Evolutionary conservation across 2,113 vertebrate genomes (phyloP).

Genomic region (Lichenostomus cassidix): DNA sequence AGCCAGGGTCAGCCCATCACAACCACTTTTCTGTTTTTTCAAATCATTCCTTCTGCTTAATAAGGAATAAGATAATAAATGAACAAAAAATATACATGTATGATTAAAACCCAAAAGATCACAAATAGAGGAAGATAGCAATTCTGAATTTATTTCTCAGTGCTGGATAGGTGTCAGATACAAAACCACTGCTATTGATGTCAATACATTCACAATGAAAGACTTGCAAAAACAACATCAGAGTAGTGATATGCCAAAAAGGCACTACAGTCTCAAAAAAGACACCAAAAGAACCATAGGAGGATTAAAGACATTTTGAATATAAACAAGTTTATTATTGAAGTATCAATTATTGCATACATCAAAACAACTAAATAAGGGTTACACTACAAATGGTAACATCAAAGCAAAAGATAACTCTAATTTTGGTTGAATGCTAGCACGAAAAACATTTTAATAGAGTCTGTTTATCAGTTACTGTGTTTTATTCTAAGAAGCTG

Average conservation of each 20-base stretch:
- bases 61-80: neutral
- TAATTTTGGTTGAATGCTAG: neutral
- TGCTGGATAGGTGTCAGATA: neutral
- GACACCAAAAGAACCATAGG: neutral
- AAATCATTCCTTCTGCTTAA: neutral
- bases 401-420: conserved; percentile 16
- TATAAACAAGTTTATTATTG: conserved; percentile 54
- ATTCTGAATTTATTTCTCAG: neutral
- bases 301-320: conserved; percentile 35
- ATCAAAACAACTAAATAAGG: conserved; percentile 33
- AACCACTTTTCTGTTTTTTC: neutral
- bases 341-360: conserved; percentile 30
- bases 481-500: neutral
- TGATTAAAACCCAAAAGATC: neutral
- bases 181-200: neutral
- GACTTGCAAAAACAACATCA: neutral
- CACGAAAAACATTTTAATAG: neutral
- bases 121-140: neutral
- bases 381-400: conserved; percentile 13
- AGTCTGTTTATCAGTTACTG: conserved; percentile 8
- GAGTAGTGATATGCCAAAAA: neutral
- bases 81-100: neutral
- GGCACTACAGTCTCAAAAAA: conserved; percentile 16
- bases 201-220: conserved; percentile 11
- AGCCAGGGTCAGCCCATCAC: neutral